A percentile compares a stretch with the other conserved stretches of the same genome.
Conservation (phyloP, 1,140 invertebrate genomes). For the Scaptomyza pallida region DNA sequence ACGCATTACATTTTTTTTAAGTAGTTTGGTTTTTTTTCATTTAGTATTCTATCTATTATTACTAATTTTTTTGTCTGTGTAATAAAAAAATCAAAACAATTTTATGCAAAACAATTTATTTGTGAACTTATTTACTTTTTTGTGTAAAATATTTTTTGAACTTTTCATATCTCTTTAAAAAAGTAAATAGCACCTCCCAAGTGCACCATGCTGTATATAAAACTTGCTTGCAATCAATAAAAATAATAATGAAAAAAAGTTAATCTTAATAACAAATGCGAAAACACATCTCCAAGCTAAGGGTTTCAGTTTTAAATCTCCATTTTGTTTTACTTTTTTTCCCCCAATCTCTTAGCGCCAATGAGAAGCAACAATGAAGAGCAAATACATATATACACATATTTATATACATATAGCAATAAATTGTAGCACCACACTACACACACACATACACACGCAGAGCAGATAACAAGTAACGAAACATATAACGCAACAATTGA, state of each 20-base stretch:
- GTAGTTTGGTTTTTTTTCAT: conserved; percentile 78
- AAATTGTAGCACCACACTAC: conserved; percentile 55
- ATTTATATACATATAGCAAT: conserved; percentile 65
- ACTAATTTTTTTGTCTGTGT: conserved; percentile 65
- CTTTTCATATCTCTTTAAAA: conserved; percentile 32
- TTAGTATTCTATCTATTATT: conserved; percentile 64
- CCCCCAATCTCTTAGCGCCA: conserved; percentile 27
- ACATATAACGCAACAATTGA: conserved; percentile 69
- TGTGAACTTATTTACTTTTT: background rate
- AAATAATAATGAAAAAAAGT: background rate
- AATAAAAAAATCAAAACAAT: conserved; percentile 69
- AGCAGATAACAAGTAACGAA: conserved; percentile 28
- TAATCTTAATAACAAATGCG: background rate
- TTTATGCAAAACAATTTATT: conserved; percentile 53
- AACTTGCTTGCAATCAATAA: conserved; percentile 52
- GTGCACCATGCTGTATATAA: conserved; percentile 58
- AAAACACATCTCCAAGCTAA: conserved; percentile 72
- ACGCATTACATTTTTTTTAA: conserved; percentile 67
- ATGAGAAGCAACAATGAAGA: conserved; percentile 47
- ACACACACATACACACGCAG: conserved; percentile 4
- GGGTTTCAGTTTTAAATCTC: conserved; percentile 68
- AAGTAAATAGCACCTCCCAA: conserved; percentile 8
- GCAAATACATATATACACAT: conserved; percentile 24
- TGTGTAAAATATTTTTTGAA: background rate
- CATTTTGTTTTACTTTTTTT: conserved; percentile 40